These are phyloP conservation scores for Melanchra persicariae DNA, from an alignment of 2,888 invertebrate genomes.

Conservation along the genomic window DNA sequence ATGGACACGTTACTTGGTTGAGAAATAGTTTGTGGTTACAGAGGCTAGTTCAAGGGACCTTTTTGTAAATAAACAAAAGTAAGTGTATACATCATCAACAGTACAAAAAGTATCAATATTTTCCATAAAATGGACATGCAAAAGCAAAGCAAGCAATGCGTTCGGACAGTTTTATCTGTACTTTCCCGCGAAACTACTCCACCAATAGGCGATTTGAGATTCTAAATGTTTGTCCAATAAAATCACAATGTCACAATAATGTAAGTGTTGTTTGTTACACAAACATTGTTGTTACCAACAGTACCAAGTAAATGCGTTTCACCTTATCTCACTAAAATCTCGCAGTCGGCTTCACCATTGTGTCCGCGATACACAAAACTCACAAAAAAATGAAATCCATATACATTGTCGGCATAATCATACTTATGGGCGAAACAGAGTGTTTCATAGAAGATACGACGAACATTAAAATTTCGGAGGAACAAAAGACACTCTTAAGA, in stretches of 20 bases:
- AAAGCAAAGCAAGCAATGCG: neutral
- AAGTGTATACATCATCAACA: neutral
- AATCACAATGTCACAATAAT: neutral
- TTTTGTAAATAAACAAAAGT: neutral
- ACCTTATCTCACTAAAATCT: constrained; percentile 82
- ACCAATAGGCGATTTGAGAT: neutral
- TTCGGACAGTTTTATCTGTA: neutral
- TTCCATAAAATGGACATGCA: too few species aligned
- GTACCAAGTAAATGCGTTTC: constrained; percentile 77
- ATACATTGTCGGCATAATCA: constrained; percentile 76
- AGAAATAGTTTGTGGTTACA: neutral
- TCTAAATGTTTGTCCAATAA: neutral
- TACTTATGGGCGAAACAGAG: constrained; percentile 75
- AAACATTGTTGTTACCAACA: constrained; percentile 64
- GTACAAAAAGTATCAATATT: too few species aligned
- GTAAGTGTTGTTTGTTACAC: neutral
- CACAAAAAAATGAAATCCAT: constrained; percentile 80
- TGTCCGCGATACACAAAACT: constrained; percentile 74
- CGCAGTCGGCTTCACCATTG: constrained; percentile 79
- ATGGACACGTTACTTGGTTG: too few species aligned
- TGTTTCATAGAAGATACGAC: constrained; percentile 71
- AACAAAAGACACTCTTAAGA: constrained; percentile 80
- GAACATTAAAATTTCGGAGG: constrained; percentile 67
- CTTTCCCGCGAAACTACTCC: neutral
- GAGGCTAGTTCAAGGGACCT: neutral